These are phyloP conservation scores for Ecliptopera silaceata DNA, from an alignment of 2,888 invertebrate species.

Conservation along the genomic window DNA sequence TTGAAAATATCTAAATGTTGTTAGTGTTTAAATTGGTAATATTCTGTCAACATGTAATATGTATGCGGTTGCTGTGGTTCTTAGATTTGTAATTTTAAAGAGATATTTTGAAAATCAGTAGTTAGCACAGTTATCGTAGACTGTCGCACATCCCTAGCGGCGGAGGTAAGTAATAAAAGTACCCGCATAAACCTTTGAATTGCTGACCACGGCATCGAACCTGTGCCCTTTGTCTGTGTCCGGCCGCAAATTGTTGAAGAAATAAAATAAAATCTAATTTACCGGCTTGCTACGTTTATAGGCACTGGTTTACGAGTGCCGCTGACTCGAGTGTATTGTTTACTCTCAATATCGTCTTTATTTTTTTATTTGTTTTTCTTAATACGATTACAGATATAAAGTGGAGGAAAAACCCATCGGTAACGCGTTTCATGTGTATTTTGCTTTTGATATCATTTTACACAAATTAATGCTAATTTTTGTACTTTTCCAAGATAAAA, in stretches of 20 bases:
- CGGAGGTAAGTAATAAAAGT: constrained; percentile 76
- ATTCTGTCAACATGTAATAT: no score
- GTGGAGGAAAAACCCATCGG: constrained; percentile 45
- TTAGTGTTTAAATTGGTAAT: no score
- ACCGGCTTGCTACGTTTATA: constrained; percentile 77
- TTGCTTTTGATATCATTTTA: background rate
- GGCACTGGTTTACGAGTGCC: constrained; percentile 73
- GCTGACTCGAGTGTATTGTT: constrained; percentile 67
- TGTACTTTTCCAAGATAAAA: background rate
- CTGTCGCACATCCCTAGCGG: constrained; percentile 47
- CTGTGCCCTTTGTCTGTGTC: constrained; percentile 77
- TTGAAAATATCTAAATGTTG: no score
- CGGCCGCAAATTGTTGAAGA: constrained; percentile 80
- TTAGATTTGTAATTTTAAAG: no score
- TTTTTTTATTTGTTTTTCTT: constrained; percentile 57
- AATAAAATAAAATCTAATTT: constrained; percentile 82
- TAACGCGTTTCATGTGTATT: constrained; percentile 11
- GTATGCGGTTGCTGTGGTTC: no score
- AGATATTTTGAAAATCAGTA: no score
- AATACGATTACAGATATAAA: constrained; percentile 55
- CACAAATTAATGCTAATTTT: background rate
- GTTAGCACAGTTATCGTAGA: constrained; percentile 33
- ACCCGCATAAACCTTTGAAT: constrained; percentile 81
- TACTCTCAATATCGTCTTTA: constrained; percentile 62
- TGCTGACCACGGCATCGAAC: constrained; percentile 79